These are phyloP conservation scores for Pterophyllum scalare DNA, from an alignment of 2,113 vertebrate genomes.

Conservation along the genomic window DNA sequence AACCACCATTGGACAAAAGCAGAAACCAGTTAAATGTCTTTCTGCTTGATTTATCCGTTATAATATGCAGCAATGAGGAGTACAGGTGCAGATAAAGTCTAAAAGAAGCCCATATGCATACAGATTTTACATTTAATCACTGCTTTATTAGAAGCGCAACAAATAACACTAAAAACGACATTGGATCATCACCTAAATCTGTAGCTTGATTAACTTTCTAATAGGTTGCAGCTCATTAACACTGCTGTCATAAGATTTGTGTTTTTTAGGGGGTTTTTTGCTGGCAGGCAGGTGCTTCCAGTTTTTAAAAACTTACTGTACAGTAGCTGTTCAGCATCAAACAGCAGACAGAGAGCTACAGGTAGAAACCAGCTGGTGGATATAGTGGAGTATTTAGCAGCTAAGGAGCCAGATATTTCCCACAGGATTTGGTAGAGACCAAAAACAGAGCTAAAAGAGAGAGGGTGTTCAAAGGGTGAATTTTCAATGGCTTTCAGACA, in stretches of 20 bases:
- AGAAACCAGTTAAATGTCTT: not conserved
- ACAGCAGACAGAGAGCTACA: constrained; percentile 8
- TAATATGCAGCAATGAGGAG: not conserved
- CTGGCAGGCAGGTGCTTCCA: not conserved
- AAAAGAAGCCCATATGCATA: not conserved
- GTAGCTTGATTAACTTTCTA: not conserved
- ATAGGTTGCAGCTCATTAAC: not conserved
- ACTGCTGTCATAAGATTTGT: not conserved
- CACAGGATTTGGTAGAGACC: not conserved
- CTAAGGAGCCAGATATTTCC: not conserved
- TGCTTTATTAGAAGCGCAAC: constrained; percentile 5
- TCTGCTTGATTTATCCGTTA: not conserved
- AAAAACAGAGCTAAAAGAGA: not conserved
- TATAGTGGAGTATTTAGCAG: constrained; percentile 7
- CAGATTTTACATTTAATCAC: not conserved
- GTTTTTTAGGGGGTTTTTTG: not conserved
- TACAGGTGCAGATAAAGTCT: not conserved
- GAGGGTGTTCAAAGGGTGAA: not conserved
- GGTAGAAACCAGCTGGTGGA: constrained; percentile 7
- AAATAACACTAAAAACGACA: not conserved
- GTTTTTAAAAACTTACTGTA: not conserved
- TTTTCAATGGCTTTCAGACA: not conserved
- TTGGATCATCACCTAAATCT: not conserved
- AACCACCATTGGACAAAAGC: constrained; percentile 13
- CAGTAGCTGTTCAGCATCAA: not conserved